A percentile compares a stretch with the other conserved stretches of the same genome.
phyloP scores from a whole-genome alignment of 2,113 vertebrate genomes.

The Meriones unguiculatus region DNA sequence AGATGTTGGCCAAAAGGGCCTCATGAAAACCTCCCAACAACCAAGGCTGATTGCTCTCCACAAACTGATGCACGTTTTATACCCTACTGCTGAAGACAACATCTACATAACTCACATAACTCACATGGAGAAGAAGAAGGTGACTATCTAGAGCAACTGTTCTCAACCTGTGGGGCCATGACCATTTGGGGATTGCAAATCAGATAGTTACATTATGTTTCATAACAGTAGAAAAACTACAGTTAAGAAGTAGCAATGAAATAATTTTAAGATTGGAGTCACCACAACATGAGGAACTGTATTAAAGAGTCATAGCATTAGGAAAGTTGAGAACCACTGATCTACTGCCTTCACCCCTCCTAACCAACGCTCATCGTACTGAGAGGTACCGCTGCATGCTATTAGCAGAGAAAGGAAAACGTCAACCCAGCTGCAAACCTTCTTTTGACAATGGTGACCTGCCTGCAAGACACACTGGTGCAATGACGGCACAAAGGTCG shows the following conservation, averaged over 20 bases:
- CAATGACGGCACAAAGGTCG: neutral
- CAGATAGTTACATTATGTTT: neutral
- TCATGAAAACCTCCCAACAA: neutral
- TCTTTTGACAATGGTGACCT: neutral
- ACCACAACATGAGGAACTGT: neutral
- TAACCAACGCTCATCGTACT: neutral
- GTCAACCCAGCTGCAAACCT: neutral
- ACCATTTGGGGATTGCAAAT: neutral
- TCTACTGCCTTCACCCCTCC: neutral
- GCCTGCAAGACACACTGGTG: neutral
- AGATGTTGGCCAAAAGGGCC: neutral
- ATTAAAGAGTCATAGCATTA: neutral
- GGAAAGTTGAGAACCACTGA: neutral
- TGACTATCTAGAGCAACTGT: neutral
- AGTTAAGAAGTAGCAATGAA: neutral
- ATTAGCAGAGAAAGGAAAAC: neutral
- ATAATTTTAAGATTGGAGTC: neutral
- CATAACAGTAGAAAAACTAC: neutral
- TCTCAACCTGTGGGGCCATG: neutral
- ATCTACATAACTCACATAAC: neutral
- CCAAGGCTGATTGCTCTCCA: neutral
- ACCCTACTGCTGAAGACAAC: neutral
- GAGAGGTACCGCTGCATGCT: neutral
- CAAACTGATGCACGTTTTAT: neutral
- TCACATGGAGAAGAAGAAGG: neutral